Conservation (phyloP, 30 jellyfish, hydroid and myxozoan genomes). For the Aurelia sp. region DNA sequence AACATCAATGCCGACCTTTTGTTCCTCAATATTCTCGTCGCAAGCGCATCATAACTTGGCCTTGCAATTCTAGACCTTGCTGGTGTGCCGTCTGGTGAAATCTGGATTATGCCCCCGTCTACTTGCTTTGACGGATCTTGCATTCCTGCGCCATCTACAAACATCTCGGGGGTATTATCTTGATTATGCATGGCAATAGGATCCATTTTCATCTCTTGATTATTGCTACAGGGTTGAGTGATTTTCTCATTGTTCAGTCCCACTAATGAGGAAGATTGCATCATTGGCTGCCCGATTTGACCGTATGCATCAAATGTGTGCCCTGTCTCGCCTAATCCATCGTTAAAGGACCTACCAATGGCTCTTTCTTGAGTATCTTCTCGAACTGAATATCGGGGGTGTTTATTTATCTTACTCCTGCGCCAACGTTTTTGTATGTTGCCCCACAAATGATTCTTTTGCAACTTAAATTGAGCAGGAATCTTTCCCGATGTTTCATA, state of each 20-base stretch:
- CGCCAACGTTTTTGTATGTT: constrained; percentile 74
- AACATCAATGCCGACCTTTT: constrained; percentile 43
- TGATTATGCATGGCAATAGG: constrained; percentile 25
- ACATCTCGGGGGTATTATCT: not conserved
- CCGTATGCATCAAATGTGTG: constrained; percentile 82
- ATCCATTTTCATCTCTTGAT: constrained; percentile 6
- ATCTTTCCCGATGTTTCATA: constrained; percentile 8
- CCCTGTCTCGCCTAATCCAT: constrained; percentile 58
- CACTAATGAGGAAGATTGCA: constrained; percentile 24
- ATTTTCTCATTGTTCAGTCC: constrained; percentile 23
- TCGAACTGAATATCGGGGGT: constrained; percentile 7
- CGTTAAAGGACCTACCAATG: constrained; percentile 35
- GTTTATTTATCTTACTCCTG: constrained; percentile 50
- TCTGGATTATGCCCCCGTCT: constrained; percentile 60
- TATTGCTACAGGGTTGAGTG: not conserved
- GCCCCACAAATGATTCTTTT: constrained; percentile 71
- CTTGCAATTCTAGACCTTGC: constrained; percentile 6
- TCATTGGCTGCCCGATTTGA: constrained; percentile 67
- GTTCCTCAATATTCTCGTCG: constrained; percentile 9
- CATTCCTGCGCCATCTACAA: constrained; percentile 33
- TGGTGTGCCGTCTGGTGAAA: constrained; percentile 52
- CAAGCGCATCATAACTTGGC: constrained; percentile 3
- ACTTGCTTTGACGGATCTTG: constrained; percentile 29
- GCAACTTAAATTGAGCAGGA: constrained; percentile 62
- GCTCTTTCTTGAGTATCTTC: constrained; percentile 14